Conservation (phyloP, 1,140 invertebrate species). For the Cyphomyrmex costatus region DNA sequence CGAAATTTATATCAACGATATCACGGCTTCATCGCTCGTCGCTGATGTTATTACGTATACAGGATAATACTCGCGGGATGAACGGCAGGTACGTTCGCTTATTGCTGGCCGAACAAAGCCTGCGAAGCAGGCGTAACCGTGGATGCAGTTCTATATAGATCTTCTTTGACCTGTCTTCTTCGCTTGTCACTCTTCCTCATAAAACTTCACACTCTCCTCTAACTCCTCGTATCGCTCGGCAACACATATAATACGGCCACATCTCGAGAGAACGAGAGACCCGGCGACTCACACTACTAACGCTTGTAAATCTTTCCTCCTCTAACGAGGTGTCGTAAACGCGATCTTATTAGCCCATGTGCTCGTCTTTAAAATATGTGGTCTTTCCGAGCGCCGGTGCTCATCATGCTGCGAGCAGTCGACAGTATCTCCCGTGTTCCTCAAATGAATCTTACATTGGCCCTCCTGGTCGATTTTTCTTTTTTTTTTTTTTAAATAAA, state of each 20-base stretch:
- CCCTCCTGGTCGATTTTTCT: neutral
- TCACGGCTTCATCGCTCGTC: slow-evolving; percentile 80
- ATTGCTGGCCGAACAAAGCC: slow-evolving; percentile 83
- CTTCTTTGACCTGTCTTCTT: slow-evolving; percentile 45
- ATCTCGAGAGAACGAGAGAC: slow-evolving; percentile 34
- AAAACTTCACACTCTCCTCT: slow-evolving; percentile 71
- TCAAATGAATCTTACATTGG: slow-evolving; percentile 11
- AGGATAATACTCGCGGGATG: slow-evolving; percentile 79
- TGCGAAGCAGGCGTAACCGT: slow-evolving; percentile 53
- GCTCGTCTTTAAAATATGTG: slow-evolving; percentile 77
- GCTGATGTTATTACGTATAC: slow-evolving; percentile 78
- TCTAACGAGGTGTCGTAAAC: slow-evolving; percentile 84
- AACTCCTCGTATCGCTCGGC: slow-evolving; percentile 53
- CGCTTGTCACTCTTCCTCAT: slow-evolving; percentile 73
- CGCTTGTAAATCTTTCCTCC: slow-evolving; percentile 77
- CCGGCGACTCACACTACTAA: slow-evolving; percentile 60
- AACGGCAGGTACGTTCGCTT: slow-evolving; percentile 63
- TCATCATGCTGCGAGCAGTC: slow-evolving; percentile 48
- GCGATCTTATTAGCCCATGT: slow-evolving; percentile 82
- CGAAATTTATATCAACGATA: slow-evolving; percentile 73
- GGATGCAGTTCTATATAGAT: slow-evolving; percentile 64
- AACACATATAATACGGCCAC: slow-evolving; percentile 2
- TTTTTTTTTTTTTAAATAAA: neutral
- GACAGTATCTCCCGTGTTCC: slow-evolving; percentile 46
- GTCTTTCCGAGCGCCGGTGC: slow-evolving; percentile 46